These are phyloP conservation scores for Atta colombica DNA, from an alignment of 1,140 invertebrate species.

Conservation along the genomic window DNA sequence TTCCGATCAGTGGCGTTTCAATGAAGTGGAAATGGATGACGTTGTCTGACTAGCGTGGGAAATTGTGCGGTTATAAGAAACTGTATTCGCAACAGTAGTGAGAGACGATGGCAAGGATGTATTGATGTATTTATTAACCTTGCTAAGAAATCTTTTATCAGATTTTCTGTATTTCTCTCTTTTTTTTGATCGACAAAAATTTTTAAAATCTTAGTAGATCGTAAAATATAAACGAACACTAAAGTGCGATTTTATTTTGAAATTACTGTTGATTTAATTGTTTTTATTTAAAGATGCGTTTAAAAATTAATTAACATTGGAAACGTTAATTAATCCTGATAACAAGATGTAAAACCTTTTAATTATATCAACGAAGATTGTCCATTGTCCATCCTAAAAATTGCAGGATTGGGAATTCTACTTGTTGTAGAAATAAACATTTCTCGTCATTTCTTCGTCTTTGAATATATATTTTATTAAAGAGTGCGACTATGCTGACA, in stretches of 20 bases:
- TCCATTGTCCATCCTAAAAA: background rate
- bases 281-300: background rate
- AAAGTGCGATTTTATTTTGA: background rate
- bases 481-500: background rate
- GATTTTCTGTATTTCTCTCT: background rate
- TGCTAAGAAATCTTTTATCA: background rate
- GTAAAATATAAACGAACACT: background rate
- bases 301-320: slow-evolving; percentile 27
- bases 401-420: background rate
- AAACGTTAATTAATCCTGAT: background rate
- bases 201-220: background rate
- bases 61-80: background rate
- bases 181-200: background rate
- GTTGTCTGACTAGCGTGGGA: slow-evolving; percentile 11
- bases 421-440: slow-evolving; percentile 9
- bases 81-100: background rate
- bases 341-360: background rate
- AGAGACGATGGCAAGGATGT: background rate
- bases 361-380: slow-evolving; percentile 14
- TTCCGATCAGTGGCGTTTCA: slow-evolving; percentile 41
- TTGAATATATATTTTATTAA: background rate
- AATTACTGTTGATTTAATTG: too few relatives aligned
- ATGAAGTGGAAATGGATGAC: slow-evolving; percentile 33
- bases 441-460: slow-evolving; percentile 15
- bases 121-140: slow-evolving; percentile 30